A percentile compares a stretch with the other conserved stretches of the same genome.
Evolutionary conservation across 2,888 invertebrate genomes (phyloP).

Genomic region (Cryptops parisi): DNA sequence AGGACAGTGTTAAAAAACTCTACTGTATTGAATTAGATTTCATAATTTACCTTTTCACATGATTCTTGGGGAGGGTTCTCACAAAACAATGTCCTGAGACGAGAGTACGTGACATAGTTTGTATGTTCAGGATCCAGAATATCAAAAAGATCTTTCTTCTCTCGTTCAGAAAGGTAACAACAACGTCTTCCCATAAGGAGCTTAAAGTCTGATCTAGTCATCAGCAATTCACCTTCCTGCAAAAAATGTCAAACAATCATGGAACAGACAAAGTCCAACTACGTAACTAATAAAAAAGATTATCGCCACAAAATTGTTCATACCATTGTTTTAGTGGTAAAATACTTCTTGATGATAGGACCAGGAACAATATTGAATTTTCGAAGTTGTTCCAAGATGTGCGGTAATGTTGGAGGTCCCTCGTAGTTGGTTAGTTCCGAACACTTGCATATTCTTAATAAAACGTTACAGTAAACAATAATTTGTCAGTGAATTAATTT

Average conservation of each 20-base stretch:
- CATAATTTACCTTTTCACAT: neutral
- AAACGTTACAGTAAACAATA: no score
- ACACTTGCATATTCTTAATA: conserved; percentile 1
- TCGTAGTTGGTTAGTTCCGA: neutral
- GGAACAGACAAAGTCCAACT: neutral
- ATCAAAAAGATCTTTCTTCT: conserved; percentile 3
- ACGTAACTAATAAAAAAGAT: neutral
- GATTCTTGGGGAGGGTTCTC: neutral
- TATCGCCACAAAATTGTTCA: neutral
- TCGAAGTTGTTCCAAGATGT: neutral
- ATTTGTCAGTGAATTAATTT: no score
- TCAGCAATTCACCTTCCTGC: conserved; percentile 2
- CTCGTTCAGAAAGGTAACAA: neutral
- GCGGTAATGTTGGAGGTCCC: neutral
- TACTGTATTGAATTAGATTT: no score
- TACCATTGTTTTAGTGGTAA: neutral
- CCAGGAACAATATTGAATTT: conserved; percentile 3
- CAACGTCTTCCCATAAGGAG: conserved; percentile 2
- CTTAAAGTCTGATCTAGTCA: conserved; percentile 2
- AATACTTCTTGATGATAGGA: neutral
- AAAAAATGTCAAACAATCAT: no score
- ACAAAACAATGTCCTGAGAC: conserved; percentile 5
- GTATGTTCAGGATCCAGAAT: conserved; percentile 6
- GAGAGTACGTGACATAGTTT: conserved; percentile 1
- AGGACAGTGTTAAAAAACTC: no score